phyloP scores from a whole-genome alignment of 2,888 invertebrate species.

The Volucella inanis region DNA sequence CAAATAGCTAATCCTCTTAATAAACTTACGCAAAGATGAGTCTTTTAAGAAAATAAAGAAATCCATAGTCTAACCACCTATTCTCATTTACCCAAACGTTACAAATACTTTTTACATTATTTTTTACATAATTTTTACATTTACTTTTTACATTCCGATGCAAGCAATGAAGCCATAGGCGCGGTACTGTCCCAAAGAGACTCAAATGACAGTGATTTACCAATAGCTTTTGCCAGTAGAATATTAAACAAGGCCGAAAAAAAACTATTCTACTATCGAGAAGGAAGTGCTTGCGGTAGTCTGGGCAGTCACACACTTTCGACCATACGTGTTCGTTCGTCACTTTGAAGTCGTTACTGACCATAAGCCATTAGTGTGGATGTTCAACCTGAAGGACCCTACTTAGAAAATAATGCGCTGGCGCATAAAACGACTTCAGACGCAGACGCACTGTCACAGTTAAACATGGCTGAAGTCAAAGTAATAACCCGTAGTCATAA shows the following conservation, averaged over 20 bases:
- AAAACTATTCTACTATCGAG: constrained; percentile 76
- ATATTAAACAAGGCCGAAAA: constrained; percentile 74
- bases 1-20: constrained; percentile 6
- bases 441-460: too few species aligned
- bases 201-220: background rate
- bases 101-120: too few species aligned
- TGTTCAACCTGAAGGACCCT: too few species aligned
- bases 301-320: constrained; percentile 31
- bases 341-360: constrained; percentile 77
- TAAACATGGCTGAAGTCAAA: too few species aligned
- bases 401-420: too few species aligned
- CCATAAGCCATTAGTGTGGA: constrained; percentile 73
- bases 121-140: too few species aligned
- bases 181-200: constrained; percentile 3
- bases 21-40: constrained; percentile 34
- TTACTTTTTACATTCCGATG: too few species aligned
- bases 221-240: constrained; percentile 20
- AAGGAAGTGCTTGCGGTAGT: constrained; percentile 75
- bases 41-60: constrained; percentile 16
- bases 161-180: constrained; percentile 2
- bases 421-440: too few species aligned
- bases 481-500: too few species aligned
- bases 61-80: constrained; percentile 1
- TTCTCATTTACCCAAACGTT: background rate
- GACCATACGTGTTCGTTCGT: constrained; percentile 16